Base-by-base conservation (phyloP, 1,140 invertebrate genomes). In the Philaenus spumarius region DNA sequence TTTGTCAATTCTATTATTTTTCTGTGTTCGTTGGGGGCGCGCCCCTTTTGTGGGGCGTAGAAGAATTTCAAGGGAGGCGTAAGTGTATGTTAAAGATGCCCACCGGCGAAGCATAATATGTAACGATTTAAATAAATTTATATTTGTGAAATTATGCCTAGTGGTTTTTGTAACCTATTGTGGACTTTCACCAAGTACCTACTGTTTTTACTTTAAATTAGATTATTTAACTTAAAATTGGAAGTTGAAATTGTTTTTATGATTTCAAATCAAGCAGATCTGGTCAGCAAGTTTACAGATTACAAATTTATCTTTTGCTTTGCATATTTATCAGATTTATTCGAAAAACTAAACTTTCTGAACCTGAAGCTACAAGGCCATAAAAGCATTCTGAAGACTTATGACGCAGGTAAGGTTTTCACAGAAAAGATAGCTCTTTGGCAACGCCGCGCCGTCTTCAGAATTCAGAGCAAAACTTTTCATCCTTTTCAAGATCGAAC, bases 301-400 rank as follows among this genome's bases (percentile, higher is more conserved):
- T 7, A 51, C 14, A 51, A 34, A 34, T 51, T 30, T 51, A 30
- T 51, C 48, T 34, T 30, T 30, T 34, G 15, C 48, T 34, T 51
- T 22, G 24, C 14, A 51, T 51, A 11, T 51, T 15, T n/a, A 23
- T 14, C 48, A 51, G n/a, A n/a, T 12, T 34, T 34, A 5, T 26
- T 9, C 19, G 30, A 42, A 60, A 59, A 65, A 61, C 23, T n/a
- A n/a, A 65, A 65, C 55, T 52, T 68, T 45, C 59, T 68, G 47
- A 60, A 51, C 50, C 34, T 47, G 62, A 26, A 15, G 69, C 24
- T 68, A 55, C 54, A 58, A 68, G 55, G 61, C 66, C 26, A 46
- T 48, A 45, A 60, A 68, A 24, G 50, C 45, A 60, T 43, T 64
- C 22, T 40, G 58, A 37, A 60, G 23, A 60, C 53, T 64, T 63